Conservation (phyloP, 2,113 vertebrate genomes). For the Halcyon malimbica region DNA sequence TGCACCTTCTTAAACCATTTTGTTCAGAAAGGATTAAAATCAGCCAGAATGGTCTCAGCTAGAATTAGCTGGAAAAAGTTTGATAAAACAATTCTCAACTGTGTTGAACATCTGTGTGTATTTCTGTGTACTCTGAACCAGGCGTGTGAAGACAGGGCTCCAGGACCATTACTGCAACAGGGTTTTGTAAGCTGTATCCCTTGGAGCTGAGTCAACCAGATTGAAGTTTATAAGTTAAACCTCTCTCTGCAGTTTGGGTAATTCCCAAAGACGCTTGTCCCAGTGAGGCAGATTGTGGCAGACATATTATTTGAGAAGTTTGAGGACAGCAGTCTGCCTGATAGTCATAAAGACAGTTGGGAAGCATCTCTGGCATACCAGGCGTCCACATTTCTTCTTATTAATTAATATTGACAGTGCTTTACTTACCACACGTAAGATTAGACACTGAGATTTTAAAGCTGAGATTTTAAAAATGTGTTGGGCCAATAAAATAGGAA, state of each 20-base stretch:
- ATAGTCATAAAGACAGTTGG: not conserved
- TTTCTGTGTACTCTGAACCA: not conserved
- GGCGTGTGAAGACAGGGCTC: rapidly evolving
- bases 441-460: not conserved
- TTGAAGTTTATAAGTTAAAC: not conserved
- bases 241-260: not conserved
- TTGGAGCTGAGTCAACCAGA: not conserved
- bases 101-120: rapidly evolving
- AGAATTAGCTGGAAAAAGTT: not conserved
- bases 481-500: not conserved
- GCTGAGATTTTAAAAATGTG: not conserved
- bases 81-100: not conserved
- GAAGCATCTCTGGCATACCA: not conserved
- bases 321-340: not conserved
- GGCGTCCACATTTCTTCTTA: not conserved
- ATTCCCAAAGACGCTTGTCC: not conserved
- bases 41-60: not conserved
- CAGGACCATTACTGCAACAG: not conserved
- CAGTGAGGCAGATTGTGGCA: not conserved
- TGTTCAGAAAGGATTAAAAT: not conserved
- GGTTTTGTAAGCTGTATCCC: not conserved
- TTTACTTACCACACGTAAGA: not conserved
- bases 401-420: not conserved
- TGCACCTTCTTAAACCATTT: not conserved
- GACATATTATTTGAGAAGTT: not conserved